A percentile compares a stretch with the other conserved stretches of the same genome.
Evolutionary conservation across 1,140 invertebrate genomes (phyloP).

Genomic region (Frieseomelitta varia): DNA sequence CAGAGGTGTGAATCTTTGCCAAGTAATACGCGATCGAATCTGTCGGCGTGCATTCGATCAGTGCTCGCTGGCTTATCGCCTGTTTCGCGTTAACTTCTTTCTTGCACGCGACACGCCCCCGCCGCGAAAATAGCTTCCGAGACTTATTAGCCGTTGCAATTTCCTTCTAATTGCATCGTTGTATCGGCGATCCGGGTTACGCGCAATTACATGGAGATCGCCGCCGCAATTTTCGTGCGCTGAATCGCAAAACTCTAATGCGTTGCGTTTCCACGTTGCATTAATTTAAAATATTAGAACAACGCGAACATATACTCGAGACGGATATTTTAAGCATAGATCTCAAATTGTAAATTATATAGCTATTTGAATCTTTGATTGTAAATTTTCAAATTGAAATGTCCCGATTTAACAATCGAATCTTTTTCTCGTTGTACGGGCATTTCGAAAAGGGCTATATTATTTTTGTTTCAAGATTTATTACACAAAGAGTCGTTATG

Average conservation of each 20-base stretch:
- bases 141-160: conserved; percentile 34
- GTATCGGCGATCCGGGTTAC: conserved; percentile 7
- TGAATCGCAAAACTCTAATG: no score
- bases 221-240: background rate
- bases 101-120: conserved; percentile 12
- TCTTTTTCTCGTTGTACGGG: no score
- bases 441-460: no score
- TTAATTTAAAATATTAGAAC: background rate
- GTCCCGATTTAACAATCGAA: background rate
- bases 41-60: background rate
- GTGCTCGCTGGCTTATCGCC: background rate
- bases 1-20: background rate
- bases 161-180: conserved; percentile 41
- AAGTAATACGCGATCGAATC: background rate
- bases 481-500: no score
- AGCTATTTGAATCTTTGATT: background rate
- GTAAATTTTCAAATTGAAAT: background rate
- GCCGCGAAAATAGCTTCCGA: conserved; percentile 15
- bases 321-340: no score
- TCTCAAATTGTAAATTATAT: background rate
- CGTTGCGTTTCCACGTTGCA: no score
- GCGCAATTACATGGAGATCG: conserved; percentile 17
- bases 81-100: conserved; percentile 11
- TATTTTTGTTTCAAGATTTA: no score
- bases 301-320: background rate